These are phyloP conservation scores for Cheilosia variabilis DNA, from an alignment of 2,888 invertebrate genomes.

Conservation along the genomic window DNA sequence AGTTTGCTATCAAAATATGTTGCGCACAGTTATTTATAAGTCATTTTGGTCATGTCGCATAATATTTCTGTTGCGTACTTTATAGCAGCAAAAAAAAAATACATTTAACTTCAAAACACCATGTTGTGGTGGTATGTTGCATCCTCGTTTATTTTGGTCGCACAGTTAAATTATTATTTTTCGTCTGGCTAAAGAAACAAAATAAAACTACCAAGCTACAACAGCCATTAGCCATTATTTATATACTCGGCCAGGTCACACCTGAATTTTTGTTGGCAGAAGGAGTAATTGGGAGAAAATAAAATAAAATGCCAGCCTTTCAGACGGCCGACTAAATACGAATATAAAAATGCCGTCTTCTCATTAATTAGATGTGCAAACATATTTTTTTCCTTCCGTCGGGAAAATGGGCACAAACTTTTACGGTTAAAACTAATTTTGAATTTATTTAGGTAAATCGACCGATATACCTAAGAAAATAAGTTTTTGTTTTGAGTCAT, in stretches of 20 bases:
- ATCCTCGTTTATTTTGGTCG: slow-evolving; percentile 40
- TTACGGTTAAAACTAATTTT: slow-evolving; percentile 10
- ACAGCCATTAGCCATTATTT: slow-evolving; percentile 70
- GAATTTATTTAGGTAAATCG: slow-evolving; percentile 4
- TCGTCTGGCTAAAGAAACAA: slow-evolving; percentile 38
- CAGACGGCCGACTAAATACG: slow-evolving; percentile 15
- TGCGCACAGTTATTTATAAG: slow-evolving; percentile 25
- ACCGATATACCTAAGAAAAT: background rate
- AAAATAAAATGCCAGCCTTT: slow-evolving; percentile 14
- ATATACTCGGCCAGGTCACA: slow-evolving; percentile 67
- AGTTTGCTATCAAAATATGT: slow-evolving; percentile 6
- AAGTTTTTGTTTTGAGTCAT: background rate
- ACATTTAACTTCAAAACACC: slow-evolving; percentile 12
- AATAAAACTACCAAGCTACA: slow-evolving; percentile 52
- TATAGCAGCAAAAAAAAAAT: slow-evolving; percentile 1
- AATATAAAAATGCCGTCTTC: slow-evolving; percentile 42
- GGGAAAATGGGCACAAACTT: slow-evolving; percentile 2
- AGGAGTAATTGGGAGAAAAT: slow-evolving; percentile 23
- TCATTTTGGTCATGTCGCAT: slow-evolving; percentile 56
- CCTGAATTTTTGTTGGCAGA: slow-evolving; percentile 56
- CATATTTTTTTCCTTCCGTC: slow-evolving; percentile 28
- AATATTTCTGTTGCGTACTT: slow-evolving; percentile 48
- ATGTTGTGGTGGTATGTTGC: slow-evolving; percentile 24
- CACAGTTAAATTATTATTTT: slow-evolving; percentile 29
- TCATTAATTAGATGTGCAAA: slow-evolving; percentile 68